Conservation (phyloP, 2,888 invertebrate species). For the Smittia sp. region DNA sequence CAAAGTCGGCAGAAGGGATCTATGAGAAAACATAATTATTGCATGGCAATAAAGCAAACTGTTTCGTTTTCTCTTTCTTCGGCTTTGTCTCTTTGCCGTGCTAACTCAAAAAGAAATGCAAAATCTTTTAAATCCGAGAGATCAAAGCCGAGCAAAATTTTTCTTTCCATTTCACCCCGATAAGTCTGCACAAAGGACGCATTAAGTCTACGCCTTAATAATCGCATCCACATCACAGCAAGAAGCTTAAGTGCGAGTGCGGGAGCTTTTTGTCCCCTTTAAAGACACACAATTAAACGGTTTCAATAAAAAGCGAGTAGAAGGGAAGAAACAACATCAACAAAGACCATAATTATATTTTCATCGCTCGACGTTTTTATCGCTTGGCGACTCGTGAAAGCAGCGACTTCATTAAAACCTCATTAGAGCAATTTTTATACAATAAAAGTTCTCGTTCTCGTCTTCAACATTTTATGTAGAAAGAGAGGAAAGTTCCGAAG, state of each 20-base stretch:
- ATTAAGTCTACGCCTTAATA: constrained; percentile 6
- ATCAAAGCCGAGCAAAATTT: not conserved
- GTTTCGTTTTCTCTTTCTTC: not conserved
- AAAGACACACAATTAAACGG: constrained; percentile 13
- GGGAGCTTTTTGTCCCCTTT: constrained; percentile 27
- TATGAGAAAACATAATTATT: constrained; percentile 29
- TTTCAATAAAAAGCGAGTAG: constrained; percentile 8
- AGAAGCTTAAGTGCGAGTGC: constrained; percentile 15
- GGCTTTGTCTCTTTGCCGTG: no score
- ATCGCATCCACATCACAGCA: not conserved
- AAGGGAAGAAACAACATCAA: not conserved
- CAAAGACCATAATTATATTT: constrained; percentile 32
- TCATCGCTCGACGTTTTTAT: constrained; percentile 18
- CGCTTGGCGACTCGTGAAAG: constrained; percentile 16
- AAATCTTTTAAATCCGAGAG: not conserved
- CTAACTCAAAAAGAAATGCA: not conserved
- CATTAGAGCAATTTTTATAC: constrained; percentile 39
- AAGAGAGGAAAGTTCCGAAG: not conserved
- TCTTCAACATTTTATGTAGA: not conserved
- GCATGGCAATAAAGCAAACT: not conserved
- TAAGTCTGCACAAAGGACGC: not conserved
- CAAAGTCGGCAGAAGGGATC: constrained; percentile 6
- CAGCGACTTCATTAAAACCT: constrained; percentile 38
- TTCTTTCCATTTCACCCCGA: constrained; percentile 7
- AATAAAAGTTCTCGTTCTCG: constrained; percentile 29